Evolutionary conservation across 2,113 vertebrate species (phyloP), one percentile per base, ranked within the genome.

Genomic region (Piaya cayana): DNA sequence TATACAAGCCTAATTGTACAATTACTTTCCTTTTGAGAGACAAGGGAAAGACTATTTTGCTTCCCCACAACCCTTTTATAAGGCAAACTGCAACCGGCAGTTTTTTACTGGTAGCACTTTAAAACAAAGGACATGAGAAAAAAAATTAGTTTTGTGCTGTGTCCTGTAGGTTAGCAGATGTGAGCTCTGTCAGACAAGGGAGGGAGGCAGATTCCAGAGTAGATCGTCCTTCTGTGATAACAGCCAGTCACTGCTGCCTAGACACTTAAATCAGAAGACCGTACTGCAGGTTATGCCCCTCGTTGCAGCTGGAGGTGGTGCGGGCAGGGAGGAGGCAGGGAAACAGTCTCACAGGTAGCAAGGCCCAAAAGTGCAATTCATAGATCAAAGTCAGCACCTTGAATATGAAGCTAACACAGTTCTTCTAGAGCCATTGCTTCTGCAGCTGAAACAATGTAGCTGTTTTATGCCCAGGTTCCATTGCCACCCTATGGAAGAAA

Each of bases 401-500:
- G 59, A 15, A 11, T 8, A 37, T 67, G 83, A 67, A 94, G 55
- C 71, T 65, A 53, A 12, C 30, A 71, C 91, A 22, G 87, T 32
- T 79, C 37, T 69, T 85, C 47, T 69, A 36, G 86, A 71, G 47
- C 91, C 34, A 9, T 13, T 3, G 8, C 77, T 97, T 62, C 76
- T n/a, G 88, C 94, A 12, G 94, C 93, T 68, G 67, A 93, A 85
- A 15, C 39, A 0, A 2, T 49, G 0, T 19, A 42, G 92, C 91
- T 55, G 81, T 50, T 94, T 43, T 92, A 85, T 89, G 72, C 92
- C 89, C 91, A 97, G 84, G 95, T 96, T 96, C 88, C 95, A 94
- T 95, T 94, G 91, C 93, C 89, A 94, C 92, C 90, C 83, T 87
- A 94, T 95, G 89, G 95, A 95, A 80, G 92, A 96, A 96, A 92